These are phyloP conservation scores for Therioaphis trifolii DNA, from an alignment of 2,888 invertebrate genomes.

Conservation along the genomic window DNA sequence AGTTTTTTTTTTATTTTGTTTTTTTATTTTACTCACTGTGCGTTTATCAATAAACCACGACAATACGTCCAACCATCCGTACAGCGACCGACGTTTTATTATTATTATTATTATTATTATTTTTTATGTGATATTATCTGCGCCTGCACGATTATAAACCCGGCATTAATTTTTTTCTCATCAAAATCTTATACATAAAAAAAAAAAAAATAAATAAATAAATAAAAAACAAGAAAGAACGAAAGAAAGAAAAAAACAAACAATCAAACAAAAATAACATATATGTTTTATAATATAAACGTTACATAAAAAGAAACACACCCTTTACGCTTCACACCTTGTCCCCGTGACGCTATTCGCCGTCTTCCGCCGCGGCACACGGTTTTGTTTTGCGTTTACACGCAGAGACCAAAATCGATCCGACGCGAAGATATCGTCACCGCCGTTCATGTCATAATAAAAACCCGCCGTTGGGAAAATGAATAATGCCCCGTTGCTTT, in stretches of 20 bases:
- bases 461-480: neutral
- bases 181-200: conserved; percentile 20
- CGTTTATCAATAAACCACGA: conserved; percentile 52
- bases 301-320: conserved; percentile 39
- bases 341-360: conserved; percentile 24
- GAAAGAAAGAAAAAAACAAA: no score
- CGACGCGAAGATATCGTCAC: neutral
- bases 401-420: conserved; percentile 8
- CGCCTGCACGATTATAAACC: conserved; percentile 45
- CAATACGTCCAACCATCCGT: conserved; percentile 56
- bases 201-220: neutral
- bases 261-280: no score
- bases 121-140: conserved; percentile 39
- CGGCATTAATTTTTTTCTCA: conserved; percentile 41
- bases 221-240: conserved; percentile 3
- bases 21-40: conserved; percentile 10
- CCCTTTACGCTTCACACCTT: conserved; percentile 57
- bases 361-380: conserved; percentile 4
- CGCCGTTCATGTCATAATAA: neutral
- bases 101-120: neutral
- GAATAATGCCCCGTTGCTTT: conserved; percentile 14
- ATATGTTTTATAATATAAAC: conserved; percentile 13
- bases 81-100: conserved; percentile 19
- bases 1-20: conserved; percentile 41
- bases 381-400: neutral